These are phyloP conservation scores for Vanessa atalanta DNA, from an alignment of 1,140 invertebrate species.

Conservation along the genomic window DNA sequence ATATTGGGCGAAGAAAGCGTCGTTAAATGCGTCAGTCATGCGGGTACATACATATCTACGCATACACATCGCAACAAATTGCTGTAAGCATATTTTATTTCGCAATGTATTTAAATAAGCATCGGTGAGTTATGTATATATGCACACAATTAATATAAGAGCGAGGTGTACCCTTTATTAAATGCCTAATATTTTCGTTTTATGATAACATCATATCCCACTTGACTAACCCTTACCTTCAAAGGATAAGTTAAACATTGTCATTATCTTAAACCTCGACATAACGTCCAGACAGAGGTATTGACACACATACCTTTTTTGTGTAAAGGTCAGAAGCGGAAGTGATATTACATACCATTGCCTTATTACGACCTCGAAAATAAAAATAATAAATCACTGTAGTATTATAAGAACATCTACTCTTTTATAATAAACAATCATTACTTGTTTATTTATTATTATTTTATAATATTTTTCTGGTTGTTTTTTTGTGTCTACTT, in stretches of 20 bases:
- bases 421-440: too few species aligned
- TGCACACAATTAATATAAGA: neutral
- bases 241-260: slow-evolving; percentile 25
- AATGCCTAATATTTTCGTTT: neutral
- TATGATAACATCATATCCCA: slow-evolving; percentile 26
- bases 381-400: slow-evolving; percentile 19
- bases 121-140: neutral
- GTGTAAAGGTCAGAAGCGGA: slow-evolving; percentile 50
- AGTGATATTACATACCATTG: slow-evolving; percentile 34
- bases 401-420: too few species aligned
- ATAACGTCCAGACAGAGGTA: slow-evolving; percentile 31
- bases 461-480: too few species aligned
- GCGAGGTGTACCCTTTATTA: neutral
- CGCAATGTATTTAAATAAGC: slow-evolving; percentile 23
- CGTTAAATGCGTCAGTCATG: slow-evolving; percentile 51
- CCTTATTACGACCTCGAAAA: slow-evolving; percentile 27
- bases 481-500: too few species aligned
- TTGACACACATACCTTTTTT: slow-evolving; percentile 47
- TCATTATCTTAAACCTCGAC: slow-evolving; percentile 19
- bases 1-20: slow-evolving; percentile 63
- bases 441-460: too few species aligned
- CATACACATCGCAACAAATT: slow-evolving; percentile 34
- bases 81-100: slow-evolving; percentile 24
- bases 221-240: slow-evolving; percentile 33
- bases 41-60: slow-evolving; percentile 35